Evolutionary conservation across 2,888 invertebrate species (phyloP), one percentile per base, ranked within the genome.

Genomic region (Caenorhabditis angaria): DNA sequence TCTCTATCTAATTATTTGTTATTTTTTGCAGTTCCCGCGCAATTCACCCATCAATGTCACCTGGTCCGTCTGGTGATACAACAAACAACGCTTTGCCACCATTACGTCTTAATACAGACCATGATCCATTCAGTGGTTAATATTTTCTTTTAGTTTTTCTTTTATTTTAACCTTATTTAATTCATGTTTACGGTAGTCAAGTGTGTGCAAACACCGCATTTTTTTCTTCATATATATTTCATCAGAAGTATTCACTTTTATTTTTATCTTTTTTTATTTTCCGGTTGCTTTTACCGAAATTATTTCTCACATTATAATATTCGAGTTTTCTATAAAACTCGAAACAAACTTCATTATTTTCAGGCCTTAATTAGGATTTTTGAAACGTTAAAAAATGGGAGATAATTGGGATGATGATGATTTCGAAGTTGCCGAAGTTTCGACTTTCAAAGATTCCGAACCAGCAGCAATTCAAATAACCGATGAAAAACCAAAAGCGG

Each of bases 371-470:
- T 14, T 25, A 57, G 51, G 32, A 41, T 20, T 12, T 35, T 27
- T 35, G 2, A 27, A 58, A 28, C 24, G 6, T 24, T 20, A 24
- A 58, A 10, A 28, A 14, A 35, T 41, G 59, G 35, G n/a, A 47
- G 50, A 14, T 25, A 32, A 47, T 61, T 65, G 47, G 77, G 82
- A 82, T 64, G 82, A 77, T 55, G 82, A 82, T 28, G 82, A 82
- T 54, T 82, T 82, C 61, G 80, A 78, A 65, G 41, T 41, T 3
- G 74, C 77, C 20, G 80, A 82, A 35, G 55, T 74, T 35, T 66
- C 77, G 14, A 65, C 76, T n/a, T 67, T 71, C 55, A 62, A 64
- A 51, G 67, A 65, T 25, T 59, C 62, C 4, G 65, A 50, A 18
- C 64, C 61, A 20, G 65, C 59, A 18, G 55, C 63, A 1, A 56